Evolutionary conservation across 2,113 vertebrate genomes (phyloP).

Genomic region (Burhinus bistriatus): DNA sequence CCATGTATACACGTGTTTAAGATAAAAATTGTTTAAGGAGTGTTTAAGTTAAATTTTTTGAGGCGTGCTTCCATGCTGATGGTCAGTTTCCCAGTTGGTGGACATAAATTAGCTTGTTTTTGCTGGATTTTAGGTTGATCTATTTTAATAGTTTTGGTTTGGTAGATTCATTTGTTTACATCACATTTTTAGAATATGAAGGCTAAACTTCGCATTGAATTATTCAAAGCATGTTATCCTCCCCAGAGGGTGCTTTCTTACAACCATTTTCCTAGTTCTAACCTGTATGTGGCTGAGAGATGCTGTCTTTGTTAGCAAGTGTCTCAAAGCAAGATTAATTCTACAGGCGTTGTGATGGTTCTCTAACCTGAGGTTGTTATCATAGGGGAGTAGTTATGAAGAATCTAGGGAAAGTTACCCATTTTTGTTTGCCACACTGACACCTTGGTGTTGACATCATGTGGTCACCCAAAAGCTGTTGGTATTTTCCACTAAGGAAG

Average conservation of each 20-base stretch:
- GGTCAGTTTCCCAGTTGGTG: background rate
- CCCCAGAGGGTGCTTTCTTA: background rate
- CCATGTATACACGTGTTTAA: background rate
- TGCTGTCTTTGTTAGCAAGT: background rate
- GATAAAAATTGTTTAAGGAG: background rate
- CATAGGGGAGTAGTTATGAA: background rate
- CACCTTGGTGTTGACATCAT: background rate
- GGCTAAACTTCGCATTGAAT: background rate
- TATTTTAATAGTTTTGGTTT: background rate
- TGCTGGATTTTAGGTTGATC: background rate
- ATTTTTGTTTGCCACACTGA: background rate
- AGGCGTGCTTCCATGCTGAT: background rate
- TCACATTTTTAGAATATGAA: rapidly evolving
- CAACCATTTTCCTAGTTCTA: background rate
- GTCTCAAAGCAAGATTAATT: background rate
- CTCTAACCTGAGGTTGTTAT: background rate
- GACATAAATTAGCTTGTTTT: rapidly evolving
- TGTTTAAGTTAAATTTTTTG: background rate
- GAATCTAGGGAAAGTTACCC: background rate
- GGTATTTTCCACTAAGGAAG: rapidly evolving
- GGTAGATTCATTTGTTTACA: background rate
- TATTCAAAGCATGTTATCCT: background rate
- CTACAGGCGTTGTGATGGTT: background rate
- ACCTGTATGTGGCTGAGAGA: background rate
- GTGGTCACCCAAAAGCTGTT: background rate